phyloP scores from a whole-genome alignment of 2,113 vertebrate species.

The Hystrix brachyura region DNA sequence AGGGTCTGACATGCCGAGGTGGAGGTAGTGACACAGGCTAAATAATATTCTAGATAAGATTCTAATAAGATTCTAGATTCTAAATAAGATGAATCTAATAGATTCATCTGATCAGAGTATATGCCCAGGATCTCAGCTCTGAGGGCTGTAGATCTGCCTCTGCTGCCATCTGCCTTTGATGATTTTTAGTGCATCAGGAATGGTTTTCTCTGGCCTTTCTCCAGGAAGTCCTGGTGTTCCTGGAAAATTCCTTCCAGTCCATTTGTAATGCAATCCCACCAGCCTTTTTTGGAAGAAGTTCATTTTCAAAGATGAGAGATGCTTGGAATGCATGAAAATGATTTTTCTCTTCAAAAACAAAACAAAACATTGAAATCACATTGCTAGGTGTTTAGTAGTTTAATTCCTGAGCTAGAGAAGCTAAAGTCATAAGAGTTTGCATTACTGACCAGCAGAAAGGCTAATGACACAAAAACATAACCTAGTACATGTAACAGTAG shows the following conservation, averaged over 20 bases:
- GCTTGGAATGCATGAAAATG: not conserved
- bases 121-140: not conserved
- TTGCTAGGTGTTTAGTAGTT: not conserved
- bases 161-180: not conserved
- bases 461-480: not conserved
- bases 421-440: not conserved
- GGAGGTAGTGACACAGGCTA: not conserved
- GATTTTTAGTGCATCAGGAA: not conserved
- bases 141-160: not conserved
- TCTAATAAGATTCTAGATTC: not conserved
- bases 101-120: not conserved
- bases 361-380: not conserved
- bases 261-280: not conserved
- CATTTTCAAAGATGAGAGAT: constrained; percentile 32
- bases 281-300: not conserved
- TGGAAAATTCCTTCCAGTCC: not conserved
- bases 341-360: not conserved
- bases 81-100: not conserved
- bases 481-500: not conserved
- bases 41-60: not conserved
- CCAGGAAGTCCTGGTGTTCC: not conserved
- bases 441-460: not conserved
- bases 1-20: not conserved
- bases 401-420: not conserved
- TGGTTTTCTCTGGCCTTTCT: not conserved